These are phyloP conservation scores for Nothobranchius kuhntae DNA, from an alignment of 2,113 vertebrate genomes.

Conservation along the genomic window DNA sequence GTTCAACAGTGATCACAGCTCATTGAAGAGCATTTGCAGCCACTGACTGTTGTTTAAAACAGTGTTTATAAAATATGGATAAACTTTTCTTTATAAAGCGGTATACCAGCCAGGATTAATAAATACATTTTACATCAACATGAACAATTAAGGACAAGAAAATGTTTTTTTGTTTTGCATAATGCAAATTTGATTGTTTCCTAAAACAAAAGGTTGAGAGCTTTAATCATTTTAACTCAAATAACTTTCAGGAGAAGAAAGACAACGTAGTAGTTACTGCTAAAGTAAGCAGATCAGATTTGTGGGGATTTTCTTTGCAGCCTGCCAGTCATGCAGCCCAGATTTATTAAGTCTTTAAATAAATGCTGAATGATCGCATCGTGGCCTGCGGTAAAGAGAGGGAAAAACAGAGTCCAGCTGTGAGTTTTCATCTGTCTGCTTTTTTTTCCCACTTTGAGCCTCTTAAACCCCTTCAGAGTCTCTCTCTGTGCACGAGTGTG, in stretches of 20 bases:
- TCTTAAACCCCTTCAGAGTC: slow-evolving; percentile 30
- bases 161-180: no score
- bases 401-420: slow-evolving; percentile 29
- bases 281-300: neutral
- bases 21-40: neutral
- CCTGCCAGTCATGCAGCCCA: slow-evolving; percentile 16
- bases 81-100: no score
- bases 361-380: slow-evolving; percentile 24
- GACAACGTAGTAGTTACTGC: neutral
- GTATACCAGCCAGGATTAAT: no score
- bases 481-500: neutral
- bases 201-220: no score
- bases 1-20: no score
- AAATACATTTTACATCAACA: no score
- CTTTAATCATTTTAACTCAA: neutral
- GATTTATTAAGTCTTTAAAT: slow-evolving; percentile 20
- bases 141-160: no score
- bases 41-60: no score
- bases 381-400: neutral
- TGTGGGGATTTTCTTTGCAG: slow-evolving; percentile 7
- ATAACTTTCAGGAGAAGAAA: neutral
- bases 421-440: slow-evolving; percentile 51
- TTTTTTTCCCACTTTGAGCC: neutral
- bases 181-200: neutral
- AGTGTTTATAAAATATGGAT: no score